phyloP scores from a whole-genome alignment of 2,888 invertebrate genomes.

The Tigriopus californicus region DNA sequence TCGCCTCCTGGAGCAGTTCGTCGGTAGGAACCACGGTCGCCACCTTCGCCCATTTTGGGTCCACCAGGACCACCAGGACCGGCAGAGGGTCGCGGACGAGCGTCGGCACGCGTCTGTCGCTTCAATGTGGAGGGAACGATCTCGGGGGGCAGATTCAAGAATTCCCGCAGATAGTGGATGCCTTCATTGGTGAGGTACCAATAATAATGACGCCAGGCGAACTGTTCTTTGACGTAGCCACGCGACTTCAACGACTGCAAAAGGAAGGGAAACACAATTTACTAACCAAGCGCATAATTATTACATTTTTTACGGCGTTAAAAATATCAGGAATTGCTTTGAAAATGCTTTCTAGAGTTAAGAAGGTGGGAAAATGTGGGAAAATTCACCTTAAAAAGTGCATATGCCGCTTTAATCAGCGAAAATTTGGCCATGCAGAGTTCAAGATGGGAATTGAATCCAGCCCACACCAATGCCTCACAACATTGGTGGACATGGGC shows the following conservation, averaged over 20 bases:
- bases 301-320: background rate
- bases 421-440: too few species aligned
- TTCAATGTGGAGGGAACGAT: conserved; percentile 96
- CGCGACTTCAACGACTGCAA: conserved; percentile 81
- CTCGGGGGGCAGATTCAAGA: conserved; percentile 90
- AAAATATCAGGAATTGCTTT: conserved; percentile 14
- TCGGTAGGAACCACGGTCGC: conserved; percentile 55
- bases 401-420: too few species aligned
- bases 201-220: conserved; percentile 98
- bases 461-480: too few species aligned
- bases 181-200: conserved; percentile 98
- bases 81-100: conserved; percentile 38
- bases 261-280: conserved; percentile 23
- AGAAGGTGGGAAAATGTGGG: too few species aligned
- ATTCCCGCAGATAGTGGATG: conserved; percentile 84
- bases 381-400: too few species aligned
- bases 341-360: too few species aligned
- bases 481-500: too few species aligned
- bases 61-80: conserved; percentile 45
- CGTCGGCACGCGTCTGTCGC: conserved; percentile 64
- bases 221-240: conserved; percentile 96
- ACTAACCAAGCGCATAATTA: background rate
- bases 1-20: conserved; percentile 50
- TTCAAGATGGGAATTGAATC: too few species aligned
- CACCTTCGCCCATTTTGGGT: conserved; percentile 50